A percentile compares a stretch with the other conserved stretches of the same genome.
Conservation (phyloP, 2,888 invertebrate species). For the Amphiduros pacificus region DNA sequence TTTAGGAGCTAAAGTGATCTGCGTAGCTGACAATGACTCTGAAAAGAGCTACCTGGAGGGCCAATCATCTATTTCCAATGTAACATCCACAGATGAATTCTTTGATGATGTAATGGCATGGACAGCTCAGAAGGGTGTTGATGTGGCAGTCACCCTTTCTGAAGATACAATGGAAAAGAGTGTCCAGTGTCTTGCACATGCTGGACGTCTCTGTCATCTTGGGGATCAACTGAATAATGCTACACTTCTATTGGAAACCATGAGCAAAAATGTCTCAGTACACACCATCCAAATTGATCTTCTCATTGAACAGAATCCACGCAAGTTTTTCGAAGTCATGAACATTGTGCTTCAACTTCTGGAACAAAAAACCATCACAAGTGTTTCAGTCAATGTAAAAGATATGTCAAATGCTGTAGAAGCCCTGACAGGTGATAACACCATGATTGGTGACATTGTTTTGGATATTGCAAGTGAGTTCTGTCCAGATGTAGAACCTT, state of each 20-base stretch:
- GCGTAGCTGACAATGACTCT: background rate
- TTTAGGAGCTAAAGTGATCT: background rate
- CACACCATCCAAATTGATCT: no score
- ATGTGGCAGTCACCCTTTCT: slow-evolving; percentile 1
- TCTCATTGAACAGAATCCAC: no score
- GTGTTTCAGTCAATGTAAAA: no score
- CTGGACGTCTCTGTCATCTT: slow-evolving; percentile 6
- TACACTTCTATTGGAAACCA: background rate
- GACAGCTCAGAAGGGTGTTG: background rate
- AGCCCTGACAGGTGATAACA: no score
- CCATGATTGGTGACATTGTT: slow-evolving; percentile 15
- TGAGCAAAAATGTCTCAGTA: no score
- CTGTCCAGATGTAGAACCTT: slow-evolving; percentile 1
- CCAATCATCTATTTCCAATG: background rate
- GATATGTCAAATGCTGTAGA: no score
- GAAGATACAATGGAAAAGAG: background rate
- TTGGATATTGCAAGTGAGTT: slow-evolving; percentile 3
- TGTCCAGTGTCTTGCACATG: background rate
- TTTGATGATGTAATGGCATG: no score
- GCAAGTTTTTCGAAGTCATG: no score
- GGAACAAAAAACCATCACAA: no score
- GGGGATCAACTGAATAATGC: background rate
- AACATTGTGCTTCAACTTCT: no score
- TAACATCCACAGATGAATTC: background rate
- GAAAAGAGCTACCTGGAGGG: background rate